These are phyloP conservation scores for Petromus typicus DNA, from an alignment of 2,113 vertebrate species.

Conservation along the genomic window DNA sequence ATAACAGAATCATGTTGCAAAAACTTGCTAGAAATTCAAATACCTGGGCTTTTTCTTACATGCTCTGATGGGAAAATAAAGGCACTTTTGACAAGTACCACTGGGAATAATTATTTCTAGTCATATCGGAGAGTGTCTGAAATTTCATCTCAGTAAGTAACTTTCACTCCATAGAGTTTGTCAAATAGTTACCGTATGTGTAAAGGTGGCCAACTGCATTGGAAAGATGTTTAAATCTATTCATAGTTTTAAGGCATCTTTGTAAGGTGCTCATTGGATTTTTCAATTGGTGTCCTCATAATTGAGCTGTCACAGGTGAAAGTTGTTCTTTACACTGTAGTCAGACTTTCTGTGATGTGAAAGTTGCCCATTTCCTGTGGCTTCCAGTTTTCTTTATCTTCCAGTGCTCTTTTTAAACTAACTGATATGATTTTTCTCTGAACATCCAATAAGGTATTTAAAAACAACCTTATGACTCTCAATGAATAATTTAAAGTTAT, in stretches of 20 bases:
- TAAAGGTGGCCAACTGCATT: neutral
- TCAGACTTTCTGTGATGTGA: neutral
- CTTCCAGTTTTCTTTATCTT: neutral
- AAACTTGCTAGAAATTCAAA: neutral
- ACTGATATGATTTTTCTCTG: neutral
- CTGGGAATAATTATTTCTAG: neutral
- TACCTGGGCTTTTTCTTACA: neutral
- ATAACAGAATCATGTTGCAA: neutral
- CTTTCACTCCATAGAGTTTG: neutral
- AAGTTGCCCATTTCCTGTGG: neutral
- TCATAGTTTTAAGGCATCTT: neutral
- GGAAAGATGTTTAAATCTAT: neutral
- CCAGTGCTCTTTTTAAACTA: neutral
- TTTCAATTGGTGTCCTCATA: neutral
- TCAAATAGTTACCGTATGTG: neutral
- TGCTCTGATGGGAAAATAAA: neutral
- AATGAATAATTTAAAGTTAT: slow-evolving; percentile 57
- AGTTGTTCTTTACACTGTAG: neutral
- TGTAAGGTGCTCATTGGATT: neutral
- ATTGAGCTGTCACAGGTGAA: neutral
- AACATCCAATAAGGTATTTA: neutral
- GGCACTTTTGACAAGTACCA: neutral
- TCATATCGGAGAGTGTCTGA: neutral
- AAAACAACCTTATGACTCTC: slow-evolving; percentile 42
- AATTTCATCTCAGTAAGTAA: neutral